These are phyloP conservation scores for Drosophila gaucha DNA, from an alignment of 2,888 invertebrate genomes.

Conservation along the genomic window DNA sequence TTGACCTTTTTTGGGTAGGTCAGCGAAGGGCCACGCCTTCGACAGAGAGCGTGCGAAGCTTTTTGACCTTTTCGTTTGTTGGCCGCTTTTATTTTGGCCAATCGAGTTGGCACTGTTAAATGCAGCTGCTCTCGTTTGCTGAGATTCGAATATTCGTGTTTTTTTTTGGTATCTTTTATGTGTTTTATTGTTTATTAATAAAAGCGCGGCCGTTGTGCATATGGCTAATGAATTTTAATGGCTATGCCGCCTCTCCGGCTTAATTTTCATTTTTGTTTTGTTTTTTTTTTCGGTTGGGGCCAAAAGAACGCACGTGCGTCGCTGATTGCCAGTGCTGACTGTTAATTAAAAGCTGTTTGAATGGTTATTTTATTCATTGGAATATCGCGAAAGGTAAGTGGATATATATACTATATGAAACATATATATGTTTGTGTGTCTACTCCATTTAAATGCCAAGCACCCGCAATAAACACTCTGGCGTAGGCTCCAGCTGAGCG, in stretches of 20 bases:
- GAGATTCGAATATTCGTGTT: conserved; percentile 12
- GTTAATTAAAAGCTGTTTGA: conserved; percentile 58
- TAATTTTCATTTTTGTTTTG: conserved; percentile 5
- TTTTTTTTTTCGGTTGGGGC: conserved; percentile 9
- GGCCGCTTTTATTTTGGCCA: conserved; percentile 12
- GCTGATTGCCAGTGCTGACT: conserved; percentile 43
- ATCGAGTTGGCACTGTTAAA: conserved; percentile 19
- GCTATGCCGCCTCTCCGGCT: conserved; percentile 27
- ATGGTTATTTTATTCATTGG: conserved; percentile 53
- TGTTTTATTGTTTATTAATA: conserved; percentile 62
- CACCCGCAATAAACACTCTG: conserved; percentile 47
- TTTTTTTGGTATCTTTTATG: conserved; percentile 11
- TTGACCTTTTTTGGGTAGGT: conserved; percentile 26
- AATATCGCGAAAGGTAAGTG: conserved; percentile 29
- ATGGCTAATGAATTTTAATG: conserved; percentile 77
- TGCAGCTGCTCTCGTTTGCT: conserved; percentile 40
- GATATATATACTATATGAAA: neutral
- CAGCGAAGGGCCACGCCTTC: conserved; percentile 31
- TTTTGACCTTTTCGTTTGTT: conserved; percentile 14
- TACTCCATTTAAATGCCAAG: conserved; percentile 60
- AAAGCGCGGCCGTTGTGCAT: conserved; percentile 45
- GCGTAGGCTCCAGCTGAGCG: conserved; percentile 37
- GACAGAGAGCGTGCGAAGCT: conserved; percentile 44
- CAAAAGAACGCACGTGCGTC: conserved; percentile 44
- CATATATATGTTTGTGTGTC: neutral